These are phyloP conservation scores for Ageneiosus marmoratus DNA, from an alignment of 2,113 vertebrate species.

Conservation along the genomic window DNA sequence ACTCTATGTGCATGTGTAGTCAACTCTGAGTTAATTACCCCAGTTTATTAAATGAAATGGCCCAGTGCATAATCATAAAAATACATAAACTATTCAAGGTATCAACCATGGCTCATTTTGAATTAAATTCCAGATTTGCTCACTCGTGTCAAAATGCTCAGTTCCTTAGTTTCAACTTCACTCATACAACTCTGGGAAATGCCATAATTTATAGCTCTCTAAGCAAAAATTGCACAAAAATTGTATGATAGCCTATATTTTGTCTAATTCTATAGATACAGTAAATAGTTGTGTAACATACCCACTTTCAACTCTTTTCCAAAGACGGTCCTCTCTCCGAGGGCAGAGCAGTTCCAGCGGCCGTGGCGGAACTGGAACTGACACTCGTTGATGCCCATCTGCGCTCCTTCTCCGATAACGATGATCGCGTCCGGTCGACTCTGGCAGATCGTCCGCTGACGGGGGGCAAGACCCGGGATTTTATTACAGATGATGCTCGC, in stretches of 20 bases:
- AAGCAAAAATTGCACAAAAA: background rate
- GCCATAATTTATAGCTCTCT: background rate
- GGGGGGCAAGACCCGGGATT: constrained; percentile 93
- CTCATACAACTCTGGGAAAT: background rate
- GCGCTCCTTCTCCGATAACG: constrained; percentile 95
- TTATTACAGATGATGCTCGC: constrained; percentile 98
- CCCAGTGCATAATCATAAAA: background rate
- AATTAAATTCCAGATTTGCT: background rate
- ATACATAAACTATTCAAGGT: background rate
- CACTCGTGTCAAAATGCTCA: background rate
- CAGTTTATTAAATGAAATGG: background rate
- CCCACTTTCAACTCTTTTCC: constrained; percentile 98
- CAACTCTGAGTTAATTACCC: background rate
- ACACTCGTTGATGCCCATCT: constrained; percentile 96
- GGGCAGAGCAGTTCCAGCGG: constrained; percentile 96
- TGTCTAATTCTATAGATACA: constrained; percentile 16
- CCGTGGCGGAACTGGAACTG: constrained; percentile 96
- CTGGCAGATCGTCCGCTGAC: constrained; percentile 97
- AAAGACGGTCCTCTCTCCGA: constrained; percentile 94
- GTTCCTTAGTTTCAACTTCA: background rate
- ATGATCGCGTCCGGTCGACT: constrained; percentile 97
- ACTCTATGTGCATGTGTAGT: background rate
- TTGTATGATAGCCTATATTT: background rate
- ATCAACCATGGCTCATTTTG: background rate
- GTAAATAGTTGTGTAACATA: constrained; percentile 73